phyloP scores from a whole-genome alignment of 1,140 invertebrate genomes.

The Planococcus citri region DNA sequence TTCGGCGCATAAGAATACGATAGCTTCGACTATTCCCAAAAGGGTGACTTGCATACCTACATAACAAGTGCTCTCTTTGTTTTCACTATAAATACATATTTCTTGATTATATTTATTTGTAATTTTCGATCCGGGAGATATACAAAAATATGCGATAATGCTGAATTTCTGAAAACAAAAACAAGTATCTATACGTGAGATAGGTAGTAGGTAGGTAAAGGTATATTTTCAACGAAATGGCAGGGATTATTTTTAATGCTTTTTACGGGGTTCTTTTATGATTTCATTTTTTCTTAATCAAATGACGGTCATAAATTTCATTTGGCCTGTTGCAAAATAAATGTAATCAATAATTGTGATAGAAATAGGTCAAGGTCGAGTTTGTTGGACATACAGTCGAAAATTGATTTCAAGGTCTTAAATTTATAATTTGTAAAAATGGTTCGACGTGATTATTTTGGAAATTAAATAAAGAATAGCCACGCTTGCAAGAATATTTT shows the following conservation, averaged over 20 bases:
- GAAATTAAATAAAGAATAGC: no score
- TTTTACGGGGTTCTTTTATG: no score
- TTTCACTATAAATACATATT: conserved; percentile 22
- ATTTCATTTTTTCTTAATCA: not conserved
- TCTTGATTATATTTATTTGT: conserved; percentile 18
- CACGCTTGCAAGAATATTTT: no score
- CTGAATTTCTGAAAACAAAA: conserved; percentile 22
- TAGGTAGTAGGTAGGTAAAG: not conserved
- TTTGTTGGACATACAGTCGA: not conserved
- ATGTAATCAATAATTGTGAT: conserved; percentile 7
- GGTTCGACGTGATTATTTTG: no score
- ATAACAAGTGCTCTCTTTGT: conserved; percentile 22
- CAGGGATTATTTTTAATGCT: no score
- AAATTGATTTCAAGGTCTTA: not conserved
- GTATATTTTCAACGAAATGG: no score
- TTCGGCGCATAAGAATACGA: conserved; percentile 22
- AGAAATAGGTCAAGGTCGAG: not conserved
- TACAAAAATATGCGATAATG: conserved; percentile 24
- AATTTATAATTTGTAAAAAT: no score
- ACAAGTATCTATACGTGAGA: not conserved
- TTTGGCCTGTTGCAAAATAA: conserved; percentile 16
- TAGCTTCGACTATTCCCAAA: conserved; percentile 20
- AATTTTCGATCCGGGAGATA: conserved; percentile 21
- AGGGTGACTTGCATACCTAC: conserved; percentile 18
- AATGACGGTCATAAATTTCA: not conserved